Percentiles rank a stretch among this genome's conserved stretches.
Conservation (phyloP, 2,797 vertebrate species). For the Alfaro cultratus region DNA sequence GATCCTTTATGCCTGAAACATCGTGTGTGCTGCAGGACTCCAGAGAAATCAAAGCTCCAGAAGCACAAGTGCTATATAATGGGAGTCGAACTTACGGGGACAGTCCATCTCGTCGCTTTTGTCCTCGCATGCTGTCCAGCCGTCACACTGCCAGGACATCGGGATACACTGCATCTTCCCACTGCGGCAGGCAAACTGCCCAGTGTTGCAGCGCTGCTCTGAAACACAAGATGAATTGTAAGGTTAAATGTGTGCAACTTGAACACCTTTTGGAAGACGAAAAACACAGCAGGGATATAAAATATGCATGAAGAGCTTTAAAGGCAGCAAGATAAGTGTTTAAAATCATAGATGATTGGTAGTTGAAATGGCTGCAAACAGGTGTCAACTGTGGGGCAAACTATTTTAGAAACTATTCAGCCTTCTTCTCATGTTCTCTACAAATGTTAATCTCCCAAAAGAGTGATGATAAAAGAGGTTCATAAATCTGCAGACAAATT, state of each 20-base stretch:
- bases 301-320: not conserved
- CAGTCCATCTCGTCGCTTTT: slow-evolving; percentile 96
- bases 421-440: not conserved
- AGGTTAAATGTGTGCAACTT: slow-evolving; percentile 42
- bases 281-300: not conserved
- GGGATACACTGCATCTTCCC: slow-evolving; percentile 98
- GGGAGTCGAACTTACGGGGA: slow-evolving; percentile 83
- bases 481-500: slow-evolving; percentile 1
- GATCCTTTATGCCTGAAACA: not conserved
- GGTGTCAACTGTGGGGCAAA: not conserved
- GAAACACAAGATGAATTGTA: slow-evolving; percentile 43
- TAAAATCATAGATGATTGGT: slow-evolving; percentile 3
- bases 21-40: slow-evolving; percentile 16
- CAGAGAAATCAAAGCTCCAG: slow-evolving; percentile 30
- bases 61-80: slow-evolving; percentile 15
- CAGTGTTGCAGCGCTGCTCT: slow-evolving; percentile 93
- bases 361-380: not conserved
- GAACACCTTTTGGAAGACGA: not conserved
- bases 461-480: not conserved
- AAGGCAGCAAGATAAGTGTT: not conserved
- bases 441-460: not conserved
- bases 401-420: not conserved
- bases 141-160: slow-evolving; percentile 93
- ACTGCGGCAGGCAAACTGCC: slow-evolving; percentile 94
- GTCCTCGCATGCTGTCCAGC: slow-evolving; percentile 95